Base-by-base conservation (phyloP, 1,140 invertebrate species). In the Hypothenemus hampei region DNA sequence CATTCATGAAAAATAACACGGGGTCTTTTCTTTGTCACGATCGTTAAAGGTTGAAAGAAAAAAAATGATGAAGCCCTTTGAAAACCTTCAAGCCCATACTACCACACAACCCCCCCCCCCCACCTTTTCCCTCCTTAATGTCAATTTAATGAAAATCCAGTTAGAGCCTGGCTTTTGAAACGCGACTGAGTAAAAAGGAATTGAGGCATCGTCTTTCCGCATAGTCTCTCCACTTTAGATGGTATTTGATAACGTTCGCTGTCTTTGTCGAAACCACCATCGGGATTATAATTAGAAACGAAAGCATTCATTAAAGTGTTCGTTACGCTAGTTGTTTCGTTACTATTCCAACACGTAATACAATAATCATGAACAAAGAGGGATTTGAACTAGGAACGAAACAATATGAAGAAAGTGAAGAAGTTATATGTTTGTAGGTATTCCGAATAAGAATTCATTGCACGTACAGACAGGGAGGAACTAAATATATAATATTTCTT, bases 221-320 rank as follows among this genome's bases (percentile, higher is more conserved):
- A 26, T 52, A 7, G 50, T 19, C n/a, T 44, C 8, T 52, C 40
- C 48, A 5, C 48, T 43, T 18, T 31, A 15, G 35, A 44, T n/a
- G 50, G 31, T 33, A 52, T 43, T 52, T 43, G 50, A 52, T 52
- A 52, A 13, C 19, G 19, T 22, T n/a, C n/a, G n/a, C n/a, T n/a
- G n/a, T n/a, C 40, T 24, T 20, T 41, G 18, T 54, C 40, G 29
- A 13, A 8, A 18, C 15, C 5, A 44, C 26, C 49, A 37, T n/a
- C 41, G 22, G 33, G 29, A 41, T 45, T 45, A 45, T 45, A 54
- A 54, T 54, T 54, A 54, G 40, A 54, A 31, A 45, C 29, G 41
- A 54, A 54, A 39, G 41, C 51, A 45, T 45, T 54, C 41, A 54
- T 54, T 45, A 52, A 52, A 44, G 37, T 43, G 43, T 52, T 21